Evolutionary conservation across 2,113 vertebrate species (phyloP).

Genomic region (Chlorodrepanis virens): DNA sequence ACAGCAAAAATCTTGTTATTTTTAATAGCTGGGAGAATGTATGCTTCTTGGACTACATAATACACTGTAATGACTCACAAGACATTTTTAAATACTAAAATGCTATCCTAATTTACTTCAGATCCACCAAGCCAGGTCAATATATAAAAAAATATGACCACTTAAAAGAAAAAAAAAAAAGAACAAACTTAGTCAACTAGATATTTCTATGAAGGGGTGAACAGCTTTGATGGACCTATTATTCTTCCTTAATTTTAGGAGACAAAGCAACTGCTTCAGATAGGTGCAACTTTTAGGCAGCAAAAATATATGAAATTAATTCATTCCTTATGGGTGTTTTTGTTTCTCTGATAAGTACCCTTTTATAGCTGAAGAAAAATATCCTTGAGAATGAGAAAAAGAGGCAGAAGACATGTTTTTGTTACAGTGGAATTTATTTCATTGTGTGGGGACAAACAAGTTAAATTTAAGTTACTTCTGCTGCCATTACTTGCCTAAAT

Average conservation of each 20-base stretch:
- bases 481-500: not conserved
- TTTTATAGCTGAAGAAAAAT: not conserved
- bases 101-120: not conserved
- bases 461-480: not conserved
- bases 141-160: not conserved
- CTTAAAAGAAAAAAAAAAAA: not conserved
- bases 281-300: not conserved
- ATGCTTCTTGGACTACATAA: not conserved
- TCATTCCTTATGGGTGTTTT: not conserved
- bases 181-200: not conserved
- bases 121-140: not conserved
- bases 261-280: not conserved
- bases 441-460: not conserved
- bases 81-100: not conserved
- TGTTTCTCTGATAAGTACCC: not conserved
- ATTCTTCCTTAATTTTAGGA: not conserved
- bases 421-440: not conserved
- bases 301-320: not conserved
- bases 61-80: not conserved
- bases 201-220: not conserved
- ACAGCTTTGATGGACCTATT: not conserved
- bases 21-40: not conserved
- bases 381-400: not conserved
- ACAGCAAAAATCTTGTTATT: not conserved
- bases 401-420: not conserved